Percentiles rank a stretch among this genome's conserved stretches.
Conservation (phyloP, 2,888 invertebrate species). For the Noctua comes region DNA sequence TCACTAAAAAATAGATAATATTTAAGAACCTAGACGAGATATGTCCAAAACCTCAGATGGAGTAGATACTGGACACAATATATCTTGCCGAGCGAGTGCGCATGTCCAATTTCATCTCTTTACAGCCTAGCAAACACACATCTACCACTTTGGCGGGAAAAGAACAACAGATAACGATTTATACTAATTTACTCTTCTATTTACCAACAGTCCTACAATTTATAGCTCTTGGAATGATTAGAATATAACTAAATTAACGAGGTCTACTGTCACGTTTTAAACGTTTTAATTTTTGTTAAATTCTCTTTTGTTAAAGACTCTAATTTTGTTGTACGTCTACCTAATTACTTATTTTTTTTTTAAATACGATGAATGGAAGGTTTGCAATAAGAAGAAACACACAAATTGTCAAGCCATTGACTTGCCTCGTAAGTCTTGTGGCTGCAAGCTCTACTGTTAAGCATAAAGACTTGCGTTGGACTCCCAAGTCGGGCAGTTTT, state of each 20-base stretch:
- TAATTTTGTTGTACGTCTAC: neutral
- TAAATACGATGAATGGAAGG: neutral
- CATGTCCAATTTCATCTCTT: slow-evolving; percentile 17
- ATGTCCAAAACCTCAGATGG: neutral
- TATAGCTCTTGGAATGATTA: neutral
- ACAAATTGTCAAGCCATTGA: neutral
- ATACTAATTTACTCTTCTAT: neutral
- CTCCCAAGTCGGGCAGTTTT: neutral
- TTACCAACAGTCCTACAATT: neutral
- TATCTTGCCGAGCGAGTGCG: slow-evolving; percentile 17
- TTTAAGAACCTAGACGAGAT: neutral
- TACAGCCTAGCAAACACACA: slow-evolving; percentile 24
- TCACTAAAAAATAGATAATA: neutral
- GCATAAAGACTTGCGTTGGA: neutral
- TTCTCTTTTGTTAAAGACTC: neutral
- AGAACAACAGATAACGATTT: slow-evolving; percentile 15
- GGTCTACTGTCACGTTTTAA: neutral
- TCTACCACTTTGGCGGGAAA: slow-evolving; percentile 2
- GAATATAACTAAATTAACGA: neutral
- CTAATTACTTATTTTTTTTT: neutral
- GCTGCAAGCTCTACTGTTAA: neutral
- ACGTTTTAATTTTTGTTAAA: neutral
- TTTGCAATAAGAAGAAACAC: neutral
- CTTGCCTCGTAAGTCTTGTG: neutral
- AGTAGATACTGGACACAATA: neutral